These are phyloP conservation scores for Caerostris extrusa DNA, from an alignment of 1,140 invertebrate genomes.

Conservation along the genomic window DNA sequence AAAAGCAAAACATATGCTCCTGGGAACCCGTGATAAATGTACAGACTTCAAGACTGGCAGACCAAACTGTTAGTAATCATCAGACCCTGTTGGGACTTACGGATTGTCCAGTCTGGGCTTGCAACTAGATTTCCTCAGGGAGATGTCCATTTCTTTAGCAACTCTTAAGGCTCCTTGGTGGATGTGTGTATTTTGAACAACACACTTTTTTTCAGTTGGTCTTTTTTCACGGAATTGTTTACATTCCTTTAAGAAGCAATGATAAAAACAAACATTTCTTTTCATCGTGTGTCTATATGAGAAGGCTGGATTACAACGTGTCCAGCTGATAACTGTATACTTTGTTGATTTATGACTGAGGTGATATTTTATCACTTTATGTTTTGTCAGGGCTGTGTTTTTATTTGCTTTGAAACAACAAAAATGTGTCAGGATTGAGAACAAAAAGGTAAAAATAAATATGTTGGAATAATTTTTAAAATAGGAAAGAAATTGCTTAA, in stretches of 20 bases:
- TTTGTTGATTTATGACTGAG: no score
- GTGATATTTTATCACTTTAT: no score
- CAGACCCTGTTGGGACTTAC: slow-evolving; percentile 46
- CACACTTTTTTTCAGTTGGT: not conserved
- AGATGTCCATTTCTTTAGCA: slow-evolving; percentile 32
- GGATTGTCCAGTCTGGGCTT: slow-evolving; percentile 15
- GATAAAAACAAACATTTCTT: not conserved
- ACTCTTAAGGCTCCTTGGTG: not conserved
- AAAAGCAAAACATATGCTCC: slow-evolving; percentile 43
- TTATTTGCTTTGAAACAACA: no score
- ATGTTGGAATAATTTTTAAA: no score
- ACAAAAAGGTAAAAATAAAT: no score
- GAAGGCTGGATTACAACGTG: no score
- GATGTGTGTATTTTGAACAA: not conserved
- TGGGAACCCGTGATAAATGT: not conserved
- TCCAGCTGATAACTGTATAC: no score
- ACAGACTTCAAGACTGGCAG: not conserved
- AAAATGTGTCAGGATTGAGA: no score
- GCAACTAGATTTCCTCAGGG: slow-evolving; percentile 1
- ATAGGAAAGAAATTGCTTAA: no score
- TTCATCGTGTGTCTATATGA: no score
- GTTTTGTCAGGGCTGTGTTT: no score
- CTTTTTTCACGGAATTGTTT: not conserved
- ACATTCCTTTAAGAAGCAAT: not conserved
- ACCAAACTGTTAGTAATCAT: slow-evolving; percentile 48